Evolutionary conservation across 2,888 invertebrate species (phyloP), one percentile per base, ranked within the genome.

Genomic region (Amblyjoppa fuscipennis): DNA sequence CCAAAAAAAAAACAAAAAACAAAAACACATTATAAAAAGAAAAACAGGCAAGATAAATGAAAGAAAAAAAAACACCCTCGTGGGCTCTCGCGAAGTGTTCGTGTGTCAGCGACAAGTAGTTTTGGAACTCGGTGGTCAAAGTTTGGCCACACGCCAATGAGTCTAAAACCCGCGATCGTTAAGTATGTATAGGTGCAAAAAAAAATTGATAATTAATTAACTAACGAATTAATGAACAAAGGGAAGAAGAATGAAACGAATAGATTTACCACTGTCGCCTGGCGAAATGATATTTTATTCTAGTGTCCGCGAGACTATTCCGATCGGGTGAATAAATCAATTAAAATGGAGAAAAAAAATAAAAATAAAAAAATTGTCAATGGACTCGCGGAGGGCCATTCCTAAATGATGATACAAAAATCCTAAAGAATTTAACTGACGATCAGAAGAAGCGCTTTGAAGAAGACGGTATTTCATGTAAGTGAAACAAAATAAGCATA

Each of bases 131-230:
- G 34, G 76, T 76, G 76, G 76, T 64, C 34, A 76, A 76, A 61
- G 16, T 64, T 68, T 51, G 53, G 81, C 84, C 71, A 86, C 82
- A 51, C 75, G 81, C 78, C 78, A 83, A 86, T 77, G 81, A 83
- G 84, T 86, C 71, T 64, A 59, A 49, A 80, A 61, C 25, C 25
- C 81, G 49, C 56, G 16, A 41, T 53, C 71, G 74, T 82, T 66
- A 71, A 79, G 64, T 64, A 70, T 69, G 76, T 71, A 51, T 76
- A 82, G 68, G 75, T 78, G 70, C 74, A 76, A 66, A 69, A 84
- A 25, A 9, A 59, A 59, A 59, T 13, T 3, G 0, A 59, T 59
- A 31, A 79, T 70, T 56, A 28, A 79, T 70, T 61, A 41, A 77
- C 38, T 49, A 16, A 69, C 49, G 28, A 61, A 66, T 61, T 66